Evolutionary conservation across 2,888 invertebrate genomes (phyloP), one percentile per base, ranked within the genome.

Genomic region (Tetrapedia diversipes): DNA sequence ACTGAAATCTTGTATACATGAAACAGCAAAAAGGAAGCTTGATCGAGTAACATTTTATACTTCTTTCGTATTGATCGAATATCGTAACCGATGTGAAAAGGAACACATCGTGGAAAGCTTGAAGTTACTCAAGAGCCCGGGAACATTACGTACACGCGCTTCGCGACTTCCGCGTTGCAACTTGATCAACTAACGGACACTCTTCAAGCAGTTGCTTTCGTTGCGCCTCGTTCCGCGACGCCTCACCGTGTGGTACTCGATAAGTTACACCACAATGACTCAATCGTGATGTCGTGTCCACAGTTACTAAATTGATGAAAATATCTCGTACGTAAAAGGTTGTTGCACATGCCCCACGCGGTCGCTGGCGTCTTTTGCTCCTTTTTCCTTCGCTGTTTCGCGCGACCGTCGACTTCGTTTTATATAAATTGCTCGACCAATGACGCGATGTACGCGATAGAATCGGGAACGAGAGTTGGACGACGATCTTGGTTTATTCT

Each of bases 241-340:
- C 45, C 53, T 57, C 57, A 54, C 10, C 51, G 66, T 14, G 24
- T 54, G 16, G 27, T 19, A 7, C 14, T 37, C 37, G 67, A 22
- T 45, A 29, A 32, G 19, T 70, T 65, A 65, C 51, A 82, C 83
- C 82, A 72, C 88, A 88, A 89, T 90, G 90, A 86, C 89, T 87
- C 88, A 89, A 90, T 90, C 86, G 83, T 82, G 70, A 71, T 79
- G 83, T 82, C 83, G 83, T n/a, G n/a, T 88, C 87, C 49, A 34
- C 37, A 29, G 27, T 89, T 88, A 86, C 90, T 88, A 88, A 88
- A 89, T 89, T 88, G 71, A 87, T 89, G 71, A 87, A 87, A 87
- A 65, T 86, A 82, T 76, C 80, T 86, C 77, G 74, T 41, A 51
- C 66, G 78, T 68, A 81, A 81, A 84, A 82, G 53, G 70, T 79